A percentile compares a stretch with the other conserved stretches of the same genome.
Conservation (phyloP, 2,113 vertebrate species). For the Columbina picui region DNA sequence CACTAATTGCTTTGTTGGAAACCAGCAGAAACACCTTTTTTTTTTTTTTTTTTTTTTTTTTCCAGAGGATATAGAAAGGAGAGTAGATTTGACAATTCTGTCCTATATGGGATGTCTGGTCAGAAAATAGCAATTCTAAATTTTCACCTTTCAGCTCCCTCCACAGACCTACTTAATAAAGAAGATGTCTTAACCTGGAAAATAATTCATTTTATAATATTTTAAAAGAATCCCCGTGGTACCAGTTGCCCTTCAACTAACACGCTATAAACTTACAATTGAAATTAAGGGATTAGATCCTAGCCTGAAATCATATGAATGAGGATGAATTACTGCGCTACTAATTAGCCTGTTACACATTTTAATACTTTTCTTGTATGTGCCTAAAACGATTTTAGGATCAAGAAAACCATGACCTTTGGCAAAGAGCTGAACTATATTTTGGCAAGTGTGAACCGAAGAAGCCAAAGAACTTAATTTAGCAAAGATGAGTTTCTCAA, state of each 20-base stretch:
- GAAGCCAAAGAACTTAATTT: neutral
- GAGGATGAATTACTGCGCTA: neutral
- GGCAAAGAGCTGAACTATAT: neutral
- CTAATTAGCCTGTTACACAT: neutral
- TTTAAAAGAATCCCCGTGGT: neutral
- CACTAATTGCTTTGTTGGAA: neutral
- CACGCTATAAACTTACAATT: neutral
- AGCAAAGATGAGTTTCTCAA: neutral
- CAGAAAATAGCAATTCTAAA: neutral
- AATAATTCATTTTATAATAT: neutral
- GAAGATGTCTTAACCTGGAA: neutral
- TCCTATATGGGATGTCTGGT: accelerated
- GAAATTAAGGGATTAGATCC: neutral
- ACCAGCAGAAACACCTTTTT: neutral
- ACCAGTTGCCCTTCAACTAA: neutral
- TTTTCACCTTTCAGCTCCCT: neutral
- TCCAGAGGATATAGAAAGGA: neutral
- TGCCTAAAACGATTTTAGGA: neutral
- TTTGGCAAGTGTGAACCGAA: neutral
- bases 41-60: neutral
- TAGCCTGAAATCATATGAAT: neutral
- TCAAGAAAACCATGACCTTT: neutral
- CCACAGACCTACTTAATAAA: neutral
- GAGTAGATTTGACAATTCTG: neutral
- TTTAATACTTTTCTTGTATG: neutral